Evolutionary conservation across 2,888 invertebrate genomes (phyloP).

Genomic region (Dynastes tityus): DNA sequence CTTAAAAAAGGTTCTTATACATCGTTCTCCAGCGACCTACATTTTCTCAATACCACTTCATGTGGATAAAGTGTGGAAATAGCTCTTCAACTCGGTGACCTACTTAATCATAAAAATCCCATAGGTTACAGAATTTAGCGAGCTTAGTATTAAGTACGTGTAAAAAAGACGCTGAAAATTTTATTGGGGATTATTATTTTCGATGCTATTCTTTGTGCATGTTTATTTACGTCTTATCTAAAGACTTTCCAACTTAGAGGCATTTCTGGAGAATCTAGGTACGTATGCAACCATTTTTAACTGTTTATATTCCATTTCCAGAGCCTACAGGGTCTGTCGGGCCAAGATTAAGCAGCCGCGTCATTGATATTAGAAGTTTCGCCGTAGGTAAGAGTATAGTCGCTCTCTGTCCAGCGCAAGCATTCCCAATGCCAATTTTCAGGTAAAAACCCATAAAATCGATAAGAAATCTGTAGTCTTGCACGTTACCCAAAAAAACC

Average conservation of each 20-base stretch:
- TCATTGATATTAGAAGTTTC: slow-evolving; percentile 71
- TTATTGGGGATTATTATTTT: too few species aligned
- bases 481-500: slow-evolving; percentile 9
- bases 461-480: slow-evolving; percentile 2
- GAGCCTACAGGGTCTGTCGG: slow-evolving; percentile 81
- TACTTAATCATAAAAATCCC: too few species aligned
- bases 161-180: too few species aligned
- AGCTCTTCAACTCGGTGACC: neutral
- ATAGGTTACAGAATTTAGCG: too few species aligned
- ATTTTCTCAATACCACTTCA: neutral
- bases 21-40: neutral
- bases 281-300: slow-evolving; percentile 32
- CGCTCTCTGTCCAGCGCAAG: slow-evolving; percentile 82
- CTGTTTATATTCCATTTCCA: slow-evolving; percentile 66
- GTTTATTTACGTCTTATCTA: neutral
- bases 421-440: slow-evolving; percentile 82
- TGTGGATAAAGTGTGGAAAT: too few species aligned
- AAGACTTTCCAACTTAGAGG: slow-evolving; percentile 5
- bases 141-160: too few species aligned
- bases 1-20: neutral
- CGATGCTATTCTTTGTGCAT: neutral
- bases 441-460: slow-evolving; percentile 74
- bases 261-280: slow-evolving; percentile 41
- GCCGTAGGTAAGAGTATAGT: slow-evolving; percentile 69
- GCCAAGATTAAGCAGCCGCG: slow-evolving; percentile 76